Evolutionary conservation across 2,888 invertebrate species (phyloP).

Genomic region (Mylabris sibirica): DNA sequence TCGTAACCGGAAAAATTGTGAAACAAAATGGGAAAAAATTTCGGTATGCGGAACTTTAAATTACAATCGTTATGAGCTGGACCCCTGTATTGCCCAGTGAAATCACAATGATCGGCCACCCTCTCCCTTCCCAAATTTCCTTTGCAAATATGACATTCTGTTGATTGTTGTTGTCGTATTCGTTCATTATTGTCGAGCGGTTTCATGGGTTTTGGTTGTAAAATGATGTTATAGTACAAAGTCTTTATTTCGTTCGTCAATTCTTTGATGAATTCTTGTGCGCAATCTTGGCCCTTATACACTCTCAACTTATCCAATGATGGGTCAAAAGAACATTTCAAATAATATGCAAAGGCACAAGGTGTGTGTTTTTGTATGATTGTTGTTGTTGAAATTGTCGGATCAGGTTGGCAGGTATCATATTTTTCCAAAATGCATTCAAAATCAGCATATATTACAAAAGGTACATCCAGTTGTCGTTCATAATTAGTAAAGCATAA

Average conservation of each 20-base stretch:
- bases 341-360: slow-evolving; percentile 37
- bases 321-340: slow-evolving; percentile 39
- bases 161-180: neutral
- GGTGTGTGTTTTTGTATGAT: slow-evolving; percentile 32
- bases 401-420: neutral
- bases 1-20: slow-evolving; percentile 16
- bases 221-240: neutral
- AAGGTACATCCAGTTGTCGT: slow-evolving; percentile 24
- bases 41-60: neutral
- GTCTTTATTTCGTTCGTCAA: neutral
- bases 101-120: slow-evolving; percentile 4
- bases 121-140: neutral
- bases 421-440: slow-evolving; percentile 23
- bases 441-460: slow-evolving; percentile 37
- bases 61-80: slow-evolving; percentile 9
- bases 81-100: slow-evolving; percentile 19
- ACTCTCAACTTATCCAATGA: slow-evolving; percentile 26
- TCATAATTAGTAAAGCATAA: slow-evolving; percentile 27
- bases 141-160: neutral
- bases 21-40: slow-evolving; percentile 14
- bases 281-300: slow-evolving; percentile 30
- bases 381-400: neutral
- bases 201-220: neutral
- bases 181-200: neutral
- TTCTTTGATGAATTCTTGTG: slow-evolving; percentile 23